Conservation (phyloP, 2,888 invertebrate species). For the Lymantria monacha region DNA sequence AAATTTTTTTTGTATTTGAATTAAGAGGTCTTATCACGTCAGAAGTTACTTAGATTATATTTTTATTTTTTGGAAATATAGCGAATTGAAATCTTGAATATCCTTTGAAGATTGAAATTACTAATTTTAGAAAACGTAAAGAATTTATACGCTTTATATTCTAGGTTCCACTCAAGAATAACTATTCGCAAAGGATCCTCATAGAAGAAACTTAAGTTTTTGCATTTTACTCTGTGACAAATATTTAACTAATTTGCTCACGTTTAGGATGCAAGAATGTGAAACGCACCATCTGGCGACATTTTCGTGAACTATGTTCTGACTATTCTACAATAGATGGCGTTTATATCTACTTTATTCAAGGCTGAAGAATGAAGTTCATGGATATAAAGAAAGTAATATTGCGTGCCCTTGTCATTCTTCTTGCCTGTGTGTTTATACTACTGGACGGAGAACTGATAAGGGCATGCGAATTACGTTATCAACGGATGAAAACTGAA, state of each 20-base stretch:
- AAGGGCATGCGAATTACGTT: constrained; percentile 29
- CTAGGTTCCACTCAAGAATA: neutral
- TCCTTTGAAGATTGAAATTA: too few relatives aligned
- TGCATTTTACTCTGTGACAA: constrained; percentile 48
- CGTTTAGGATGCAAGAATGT: constrained; percentile 47
- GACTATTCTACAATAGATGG: constrained; percentile 25
- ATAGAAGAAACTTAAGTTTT: constrained; percentile 21
- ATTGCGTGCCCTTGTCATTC: constrained; percentile 95
- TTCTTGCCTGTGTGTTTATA: constrained; percentile 90
- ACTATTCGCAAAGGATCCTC: neutral
- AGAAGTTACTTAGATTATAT: too few relatives aligned
- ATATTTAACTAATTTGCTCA: constrained; percentile 19
- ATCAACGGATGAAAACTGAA: constrained; percentile 13
- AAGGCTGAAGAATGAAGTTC: constrained; percentile 8
- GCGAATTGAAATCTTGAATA: too few relatives aligned
- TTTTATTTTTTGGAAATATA: too few relatives aligned
- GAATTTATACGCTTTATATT: neutral
- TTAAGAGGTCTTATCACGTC: too few relatives aligned
- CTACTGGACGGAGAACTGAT: constrained; percentile 94
- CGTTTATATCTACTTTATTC: constrained; percentile 11
- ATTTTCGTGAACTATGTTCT: constrained; percentile 9
- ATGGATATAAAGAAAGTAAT: constrained; percentile 34
- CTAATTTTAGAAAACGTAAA: too few relatives aligned
- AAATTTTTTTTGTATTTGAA: too few relatives aligned
- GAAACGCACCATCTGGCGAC: constrained; percentile 34